These are phyloP conservation scores for Adelges cooleyi DNA, from an alignment of 1,140 invertebrate genomes.

Conservation along the genomic window DNA sequence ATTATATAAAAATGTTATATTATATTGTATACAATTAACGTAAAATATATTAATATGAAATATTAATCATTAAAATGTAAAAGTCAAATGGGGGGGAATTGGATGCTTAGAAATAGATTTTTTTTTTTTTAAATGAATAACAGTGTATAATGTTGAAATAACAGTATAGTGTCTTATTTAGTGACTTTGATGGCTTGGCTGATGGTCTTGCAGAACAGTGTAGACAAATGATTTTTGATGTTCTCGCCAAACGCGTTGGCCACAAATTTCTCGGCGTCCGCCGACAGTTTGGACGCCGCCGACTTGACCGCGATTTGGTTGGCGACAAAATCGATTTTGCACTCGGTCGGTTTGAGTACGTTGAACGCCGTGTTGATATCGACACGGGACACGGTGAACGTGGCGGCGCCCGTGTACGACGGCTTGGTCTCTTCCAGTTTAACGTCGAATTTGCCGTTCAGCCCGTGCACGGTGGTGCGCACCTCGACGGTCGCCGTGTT, in stretches of 20 bases:
- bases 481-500: neutral
- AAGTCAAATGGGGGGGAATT: no score
- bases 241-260: neutral
- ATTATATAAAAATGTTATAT: no score
- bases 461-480: neutral
- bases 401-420: neutral
- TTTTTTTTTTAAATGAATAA: no score
- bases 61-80: no score
- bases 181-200: no score
- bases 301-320: neutral
- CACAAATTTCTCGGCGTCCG: neutral
- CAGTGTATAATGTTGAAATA: no score
- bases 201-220: neutral
- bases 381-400: neutral
- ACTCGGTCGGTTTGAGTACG: neutral
- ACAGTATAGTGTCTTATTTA: no score
- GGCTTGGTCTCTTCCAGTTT: slow-evolving; percentile 3
- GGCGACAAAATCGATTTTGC: neutral
- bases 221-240: neutral
- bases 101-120: no score
- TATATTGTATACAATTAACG: no score
- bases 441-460: neutral
- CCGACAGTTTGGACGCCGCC: neutral
- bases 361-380: neutral
- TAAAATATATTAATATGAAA: no score